A percentile compares a stretch with the other conserved stretches of the same genome.
phyloP scores from a whole-genome alignment of 2,888 invertebrate genomes.

The Erebia epiphron region DNA sequence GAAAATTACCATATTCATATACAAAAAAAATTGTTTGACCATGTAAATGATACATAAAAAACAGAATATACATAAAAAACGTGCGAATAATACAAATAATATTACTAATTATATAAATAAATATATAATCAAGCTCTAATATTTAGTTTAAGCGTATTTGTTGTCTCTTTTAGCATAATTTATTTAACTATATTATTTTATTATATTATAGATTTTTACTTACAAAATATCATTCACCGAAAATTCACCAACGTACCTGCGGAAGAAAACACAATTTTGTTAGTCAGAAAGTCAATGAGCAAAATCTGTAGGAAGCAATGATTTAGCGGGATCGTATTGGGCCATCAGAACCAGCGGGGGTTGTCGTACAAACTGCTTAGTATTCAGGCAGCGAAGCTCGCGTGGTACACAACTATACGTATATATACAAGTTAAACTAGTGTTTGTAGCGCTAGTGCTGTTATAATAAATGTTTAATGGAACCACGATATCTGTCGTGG shows the following conservation, averaged over 20 bases:
- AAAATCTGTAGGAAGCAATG: constrained; percentile 14
- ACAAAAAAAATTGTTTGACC: not conserved
- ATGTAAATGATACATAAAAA: not conserved
- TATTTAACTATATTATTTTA: too few relatives aligned
- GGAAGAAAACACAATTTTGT: not conserved
- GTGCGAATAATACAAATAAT: not conserved
- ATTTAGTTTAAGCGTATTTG: not conserved
- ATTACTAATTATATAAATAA: too few relatives aligned
- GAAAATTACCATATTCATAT: not conserved
- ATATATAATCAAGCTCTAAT: not conserved
- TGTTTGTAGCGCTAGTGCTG: constrained; percentile 33
- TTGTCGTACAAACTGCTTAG: constrained; percentile 56
- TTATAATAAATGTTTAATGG: constrained; percentile 32
- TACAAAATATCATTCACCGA: not conserved
- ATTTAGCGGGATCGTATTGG: constrained; percentile 37
- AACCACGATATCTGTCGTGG: constrained; percentile 7
- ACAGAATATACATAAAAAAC: not conserved
- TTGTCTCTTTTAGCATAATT: too few relatives aligned
- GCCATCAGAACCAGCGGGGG: constrained; percentile 43
- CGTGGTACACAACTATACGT: constrained; percentile 43
- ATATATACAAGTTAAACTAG: constrained; percentile 43
- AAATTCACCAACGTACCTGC: not conserved
- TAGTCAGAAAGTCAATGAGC: not conserved
- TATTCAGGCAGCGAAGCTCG: constrained; percentile 60
- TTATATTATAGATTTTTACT: not conserved